Base-by-base conservation (phyloP, 1,140 invertebrate genomes). In the Cecropterus lyciades region DNA sequence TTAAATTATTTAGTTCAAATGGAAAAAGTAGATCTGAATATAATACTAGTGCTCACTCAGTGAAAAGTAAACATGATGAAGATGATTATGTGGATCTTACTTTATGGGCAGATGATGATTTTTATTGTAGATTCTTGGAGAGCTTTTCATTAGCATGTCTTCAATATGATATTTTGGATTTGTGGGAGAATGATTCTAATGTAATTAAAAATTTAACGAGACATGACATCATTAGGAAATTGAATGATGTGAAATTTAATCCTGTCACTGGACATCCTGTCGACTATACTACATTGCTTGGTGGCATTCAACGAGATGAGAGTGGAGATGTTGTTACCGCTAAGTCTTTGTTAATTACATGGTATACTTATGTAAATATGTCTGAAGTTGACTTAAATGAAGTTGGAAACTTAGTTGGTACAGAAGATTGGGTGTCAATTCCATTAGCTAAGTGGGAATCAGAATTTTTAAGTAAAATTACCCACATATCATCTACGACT, bases 371-470 rank as follows among this genome's bases (percentile, higher is more conserved):
- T 68, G 93, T 96, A 0, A 96, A 96, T 88, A 95, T 95, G 88
- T 93, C 94, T 0, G 85, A 91, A 43, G 92, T 96, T 0, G 91
- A 95, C 73, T 93, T 94, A 85, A 91, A 95, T 75, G 93, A 95
- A 80, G 89, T 93, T 48, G 95, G 95, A 60, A 96, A 96, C 77
- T 89, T 94, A 43, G 94, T 95, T 10, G 96, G 96, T 62, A 96
- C 96, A 27, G 94, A 95, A 76, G 95, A 96, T 73, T 95, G 95
- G 95, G 95, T 94, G n/a, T 94, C 95, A 20, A 82, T 93, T 65
- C 93, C 94, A 27, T 87, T 94, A 59, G 80, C 94, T 7, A 82
- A 93, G 48, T 96, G 96, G 96, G 96, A 97, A 92, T 73, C 80
- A 6, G 81, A 92, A 71, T 96, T 94, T 82, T 76, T 96, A 49